Percentiles rank a stretch among this genome's conserved stretches.
phyloP scores from a whole-genome alignment of 1,140 invertebrate species.

The Atta colombica region DNA sequence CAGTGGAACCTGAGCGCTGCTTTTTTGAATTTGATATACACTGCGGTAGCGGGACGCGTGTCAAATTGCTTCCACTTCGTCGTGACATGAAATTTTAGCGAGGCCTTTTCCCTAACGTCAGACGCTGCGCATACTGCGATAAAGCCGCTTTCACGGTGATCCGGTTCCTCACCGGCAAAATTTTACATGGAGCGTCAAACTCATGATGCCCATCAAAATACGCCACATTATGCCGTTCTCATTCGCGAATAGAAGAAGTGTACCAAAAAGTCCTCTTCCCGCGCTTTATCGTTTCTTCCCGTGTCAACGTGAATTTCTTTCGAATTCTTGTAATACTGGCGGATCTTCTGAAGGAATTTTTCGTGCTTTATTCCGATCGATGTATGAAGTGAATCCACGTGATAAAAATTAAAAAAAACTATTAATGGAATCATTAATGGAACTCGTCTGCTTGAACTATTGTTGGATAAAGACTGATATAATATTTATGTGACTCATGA shows the following conservation, averaged over 20 bases:
- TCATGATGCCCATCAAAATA: slow-evolving; percentile 50
- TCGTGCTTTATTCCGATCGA: neutral
- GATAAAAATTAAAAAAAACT: slow-evolving; percentile 16
- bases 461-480: slow-evolving; percentile 18
- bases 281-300: neutral
- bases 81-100: slow-evolving; percentile 74
- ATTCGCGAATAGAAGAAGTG: slow-evolving; percentile 24
- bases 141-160: slow-evolving; percentile 58
- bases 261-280: slow-evolving; percentile 21
- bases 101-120: slow-evolving; percentile 68
- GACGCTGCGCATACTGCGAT: slow-evolving; percentile 40
- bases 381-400: neutral
- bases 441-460: neutral
- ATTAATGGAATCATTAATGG: neutral
- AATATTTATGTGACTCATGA: neutral
- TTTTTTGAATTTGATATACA: slow-evolving; percentile 75
- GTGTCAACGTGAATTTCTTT: slow-evolving; percentile 2
- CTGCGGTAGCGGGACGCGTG: slow-evolving; percentile 63
- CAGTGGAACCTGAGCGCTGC: slow-evolving; percentile 38
- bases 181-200: slow-evolving; percentile 54
- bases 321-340: neutral
- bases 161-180: slow-evolving; percentile 16
- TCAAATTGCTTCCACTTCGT: slow-evolving; percentile 77
- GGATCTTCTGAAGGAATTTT: slow-evolving; percentile 3
- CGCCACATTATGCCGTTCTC: slow-evolving; percentile 53